Conservation (phyloP, 2,888 invertebrate genomes). For the Horisme vitalbata region DNA sequence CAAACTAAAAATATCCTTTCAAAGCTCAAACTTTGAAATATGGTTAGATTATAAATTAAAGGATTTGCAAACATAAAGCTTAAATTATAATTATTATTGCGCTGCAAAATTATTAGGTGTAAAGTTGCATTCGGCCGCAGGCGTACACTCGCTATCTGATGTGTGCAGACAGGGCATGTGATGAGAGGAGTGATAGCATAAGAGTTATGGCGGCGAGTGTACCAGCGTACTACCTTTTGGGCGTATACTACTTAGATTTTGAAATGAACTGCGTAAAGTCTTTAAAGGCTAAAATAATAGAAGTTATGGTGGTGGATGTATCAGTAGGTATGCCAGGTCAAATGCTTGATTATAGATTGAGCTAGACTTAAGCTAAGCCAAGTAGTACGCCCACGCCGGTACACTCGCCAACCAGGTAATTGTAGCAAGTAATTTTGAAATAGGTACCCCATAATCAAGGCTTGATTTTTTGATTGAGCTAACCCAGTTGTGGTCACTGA, state of each 20-base stretch:
- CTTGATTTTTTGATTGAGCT: too few species aligned
- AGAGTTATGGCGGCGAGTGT: slow-evolving; percentile 52
- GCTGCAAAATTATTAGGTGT: slow-evolving; percentile 74
- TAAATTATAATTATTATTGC: slow-evolving; percentile 62
- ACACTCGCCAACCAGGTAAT: too few species aligned
- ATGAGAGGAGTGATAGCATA: slow-evolving; percentile 62
- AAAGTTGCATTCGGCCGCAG: slow-evolving; percentile 57
- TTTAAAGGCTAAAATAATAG: too few species aligned
- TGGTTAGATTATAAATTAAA: slow-evolving; percentile 19
- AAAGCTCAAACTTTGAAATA: slow-evolving; percentile 6
- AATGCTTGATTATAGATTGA: too few species aligned
- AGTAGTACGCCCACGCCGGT: too few species aligned
- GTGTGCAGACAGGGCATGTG: slow-evolving; percentile 61
- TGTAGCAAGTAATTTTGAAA: too few species aligned
- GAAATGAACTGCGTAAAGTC: too few species aligned
- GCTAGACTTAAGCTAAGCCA: too few species aligned
- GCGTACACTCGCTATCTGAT: slow-evolving; percentile 61
- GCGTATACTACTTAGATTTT: background rate
- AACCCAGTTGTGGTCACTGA: too few species aligned
- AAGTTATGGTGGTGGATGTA: too few species aligned
- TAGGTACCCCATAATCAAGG: too few species aligned
- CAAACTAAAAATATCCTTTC: slow-evolving; percentile 1
- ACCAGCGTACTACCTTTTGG: slow-evolving; percentile 25
- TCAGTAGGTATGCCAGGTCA: too few species aligned
- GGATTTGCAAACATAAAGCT: slow-evolving; percentile 18